Evolutionary conservation across 2,888 invertebrate genomes (phyloP).

Genomic region (Pocota personata): DNA sequence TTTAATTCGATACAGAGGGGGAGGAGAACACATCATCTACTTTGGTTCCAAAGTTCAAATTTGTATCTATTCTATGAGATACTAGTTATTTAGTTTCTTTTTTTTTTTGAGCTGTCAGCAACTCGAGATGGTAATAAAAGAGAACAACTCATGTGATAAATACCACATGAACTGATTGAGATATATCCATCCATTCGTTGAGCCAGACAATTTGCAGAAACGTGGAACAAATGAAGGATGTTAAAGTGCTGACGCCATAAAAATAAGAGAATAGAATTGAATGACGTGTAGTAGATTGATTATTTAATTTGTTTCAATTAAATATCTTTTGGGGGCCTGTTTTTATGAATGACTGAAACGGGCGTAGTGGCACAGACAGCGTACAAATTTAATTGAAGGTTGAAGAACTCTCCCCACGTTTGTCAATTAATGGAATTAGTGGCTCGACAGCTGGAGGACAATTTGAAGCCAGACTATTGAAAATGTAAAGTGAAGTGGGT

Average conservation of each 20-base stretch:
- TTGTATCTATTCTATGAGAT: not conserved
- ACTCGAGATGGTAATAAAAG: not conserved
- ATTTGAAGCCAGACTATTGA: too few relatives aligned
- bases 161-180: conserved; percentile 8
- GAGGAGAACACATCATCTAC: not conserved
- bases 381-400: not conserved
- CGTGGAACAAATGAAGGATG: not conserved
- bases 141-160: not conserved
- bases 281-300: not conserved
- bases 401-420: not conserved
- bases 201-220: not conserved
- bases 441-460: too few relatives aligned
- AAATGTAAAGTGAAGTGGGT: too few relatives aligned
- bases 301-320: conserved; percentile 6
- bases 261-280: not conserved
- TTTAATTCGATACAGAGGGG: not conserved
- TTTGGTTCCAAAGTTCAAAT: not conserved
- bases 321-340: not conserved
- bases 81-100: not conserved
- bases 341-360: not conserved
- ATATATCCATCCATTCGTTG: not conserved
- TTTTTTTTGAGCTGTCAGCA: not conserved
- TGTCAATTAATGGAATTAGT: too few relatives aligned
- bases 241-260: not conserved
- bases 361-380: not conserved